phyloP scores from a whole-genome alignment of 2,113 vertebrate species.

The Melozone crissalis region DNA sequence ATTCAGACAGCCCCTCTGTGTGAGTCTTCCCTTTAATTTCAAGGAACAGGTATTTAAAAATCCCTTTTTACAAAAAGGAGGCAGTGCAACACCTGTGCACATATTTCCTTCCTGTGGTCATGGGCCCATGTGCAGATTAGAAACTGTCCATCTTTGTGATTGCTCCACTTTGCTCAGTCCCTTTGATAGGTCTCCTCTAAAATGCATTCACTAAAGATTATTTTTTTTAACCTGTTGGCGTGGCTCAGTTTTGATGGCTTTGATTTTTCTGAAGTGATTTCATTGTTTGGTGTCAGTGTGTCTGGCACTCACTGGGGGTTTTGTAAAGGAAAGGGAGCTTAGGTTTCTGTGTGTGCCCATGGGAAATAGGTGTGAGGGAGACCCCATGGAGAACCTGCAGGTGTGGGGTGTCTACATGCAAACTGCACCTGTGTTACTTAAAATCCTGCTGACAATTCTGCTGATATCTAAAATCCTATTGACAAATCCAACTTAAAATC shows the following conservation, averaged over 20 bases:
- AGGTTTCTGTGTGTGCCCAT: not conserved
- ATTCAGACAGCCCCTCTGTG: not conserved
- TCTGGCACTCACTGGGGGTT: not conserved
- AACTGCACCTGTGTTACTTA: not conserved
- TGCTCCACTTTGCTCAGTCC: not conserved
- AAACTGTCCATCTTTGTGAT: not conserved
- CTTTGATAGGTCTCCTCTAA: not conserved
- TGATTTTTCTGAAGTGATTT: not conserved
- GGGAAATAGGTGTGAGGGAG: not conserved
- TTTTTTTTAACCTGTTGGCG: not conserved
- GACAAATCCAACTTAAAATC: not conserved
- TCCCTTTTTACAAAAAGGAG: not conserved
- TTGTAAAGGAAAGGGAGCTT: not conserved
- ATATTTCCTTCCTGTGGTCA: not conserved
- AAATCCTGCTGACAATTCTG: not conserved
- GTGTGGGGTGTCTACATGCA: not conserved
- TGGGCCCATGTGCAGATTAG: not conserved
- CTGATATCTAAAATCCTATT: no score
- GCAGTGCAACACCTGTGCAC: not conserved
- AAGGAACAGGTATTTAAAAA: conserved; percentile 42
- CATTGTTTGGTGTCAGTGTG: not conserved
- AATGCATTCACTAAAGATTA: not conserved
- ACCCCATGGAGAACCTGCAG: not conserved
- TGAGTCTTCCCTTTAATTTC: conserved; percentile 43
- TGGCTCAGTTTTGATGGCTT: not conserved